phyloP scores from a whole-genome alignment of 2,888 invertebrate genomes.

The Zhuqinia jingwanae region DNA sequence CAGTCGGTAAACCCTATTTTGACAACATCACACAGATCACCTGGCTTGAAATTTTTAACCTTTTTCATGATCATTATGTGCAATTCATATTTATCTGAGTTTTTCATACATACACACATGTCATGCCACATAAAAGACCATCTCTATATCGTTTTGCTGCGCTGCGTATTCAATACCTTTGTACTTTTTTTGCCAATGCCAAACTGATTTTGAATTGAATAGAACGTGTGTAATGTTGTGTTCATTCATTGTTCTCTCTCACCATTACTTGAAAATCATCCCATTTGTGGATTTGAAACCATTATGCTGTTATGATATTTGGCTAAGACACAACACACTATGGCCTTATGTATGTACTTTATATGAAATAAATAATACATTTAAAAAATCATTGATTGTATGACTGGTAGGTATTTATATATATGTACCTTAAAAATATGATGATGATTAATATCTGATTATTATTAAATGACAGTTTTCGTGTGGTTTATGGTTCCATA shows the following conservation, averaged over 20 bases:
- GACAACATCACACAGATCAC: slow-evolving; percentile 52
- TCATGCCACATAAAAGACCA: neutral
- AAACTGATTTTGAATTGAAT: slow-evolving; percentile 47
- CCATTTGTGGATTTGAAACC: slow-evolving; percentile 46
- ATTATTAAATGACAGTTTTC: too few species aligned
- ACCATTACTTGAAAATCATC: neutral
- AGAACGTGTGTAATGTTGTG: slow-evolving; percentile 6
- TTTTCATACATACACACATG: neutral
- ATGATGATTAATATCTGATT: too few species aligned
- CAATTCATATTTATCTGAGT: neutral
- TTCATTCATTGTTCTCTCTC: neutral
- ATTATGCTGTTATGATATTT: slow-evolving; percentile 54
- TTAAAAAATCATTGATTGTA: too few species aligned
- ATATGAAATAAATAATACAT: too few species aligned
- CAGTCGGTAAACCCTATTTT: slow-evolving; percentile 19
- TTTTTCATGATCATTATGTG: slow-evolving; percentile 30
- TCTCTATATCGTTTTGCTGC: neutral
- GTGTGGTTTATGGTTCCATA: too few species aligned
- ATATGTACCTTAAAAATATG: too few species aligned
- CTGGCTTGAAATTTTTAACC: slow-evolving; percentile 56
- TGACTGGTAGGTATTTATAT: too few species aligned
- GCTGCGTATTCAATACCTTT: neutral
- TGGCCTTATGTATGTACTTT: too few species aligned
- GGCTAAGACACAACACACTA: too few species aligned
- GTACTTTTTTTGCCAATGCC: neutral